These are phyloP conservation scores for Clinocottus analis DNA, from an alignment of 2,113 vertebrate genomes.

Conservation along the genomic window DNA sequence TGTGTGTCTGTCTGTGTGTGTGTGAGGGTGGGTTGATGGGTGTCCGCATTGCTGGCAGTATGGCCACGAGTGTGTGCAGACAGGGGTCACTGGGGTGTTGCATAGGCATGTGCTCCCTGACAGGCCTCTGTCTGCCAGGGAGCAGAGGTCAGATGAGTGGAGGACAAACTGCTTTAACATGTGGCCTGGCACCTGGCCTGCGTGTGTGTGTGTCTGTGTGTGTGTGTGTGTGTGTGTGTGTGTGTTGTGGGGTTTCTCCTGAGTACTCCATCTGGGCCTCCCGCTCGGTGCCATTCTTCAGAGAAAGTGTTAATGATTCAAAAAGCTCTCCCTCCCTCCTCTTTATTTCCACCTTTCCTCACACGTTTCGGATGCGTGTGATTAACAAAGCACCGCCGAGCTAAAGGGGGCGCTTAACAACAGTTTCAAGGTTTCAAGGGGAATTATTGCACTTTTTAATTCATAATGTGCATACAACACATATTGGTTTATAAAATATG, in stretches of 20 bases:
- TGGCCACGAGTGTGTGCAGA: slow-evolving; percentile 28
- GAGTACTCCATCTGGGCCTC: slow-evolving; percentile 35
- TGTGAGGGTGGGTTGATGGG: too few species aligned
- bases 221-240: neutral
- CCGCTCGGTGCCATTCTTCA: slow-evolving; percentile 55
- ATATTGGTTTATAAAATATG: neutral
- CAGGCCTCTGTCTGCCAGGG: slow-evolving; percentile 59
- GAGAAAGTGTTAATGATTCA: slow-evolving; percentile 62
- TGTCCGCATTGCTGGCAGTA: slow-evolving; percentile 24
- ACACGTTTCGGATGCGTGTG: neutral
- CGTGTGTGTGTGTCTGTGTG: slow-evolving; percentile 14
- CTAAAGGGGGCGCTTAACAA: neutral
- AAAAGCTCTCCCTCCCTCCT: slow-evolving; percentile 50
- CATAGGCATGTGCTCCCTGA: slow-evolving; percentile 77
- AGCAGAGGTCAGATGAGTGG: slow-evolving; percentile 75
- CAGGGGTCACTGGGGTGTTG: slow-evolving; percentile 77
- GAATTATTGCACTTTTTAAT: neutral
- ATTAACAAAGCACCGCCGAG: neutral
- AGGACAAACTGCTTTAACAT: slow-evolving; percentile 76
- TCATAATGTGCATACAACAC: neutral
- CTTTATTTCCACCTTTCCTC: slow-evolving; percentile 6
- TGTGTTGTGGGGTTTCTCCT: slow-evolving; percentile 27
- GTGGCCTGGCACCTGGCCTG: slow-evolving; percentile 67
- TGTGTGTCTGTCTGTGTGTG: slow-evolving; percentile 7
- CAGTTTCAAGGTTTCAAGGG: neutral